These are phyloP conservation scores for Acropternis orthonyx DNA, from an alignment of 2,797 vertebrate genomes.

Conservation along the genomic window DNA sequence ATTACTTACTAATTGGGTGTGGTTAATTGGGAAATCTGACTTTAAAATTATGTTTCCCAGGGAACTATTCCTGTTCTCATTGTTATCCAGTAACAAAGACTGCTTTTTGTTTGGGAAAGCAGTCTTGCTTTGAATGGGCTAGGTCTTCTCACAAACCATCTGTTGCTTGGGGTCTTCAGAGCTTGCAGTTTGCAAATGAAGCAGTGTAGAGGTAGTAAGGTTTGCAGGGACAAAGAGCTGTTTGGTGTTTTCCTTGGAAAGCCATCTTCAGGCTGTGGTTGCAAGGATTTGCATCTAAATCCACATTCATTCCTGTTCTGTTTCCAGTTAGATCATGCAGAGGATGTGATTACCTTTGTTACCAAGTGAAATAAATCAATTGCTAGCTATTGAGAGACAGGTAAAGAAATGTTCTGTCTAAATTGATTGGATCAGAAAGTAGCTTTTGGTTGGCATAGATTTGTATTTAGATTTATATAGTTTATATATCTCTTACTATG, in stretches of 20 bases:
- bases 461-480: background rate
- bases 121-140: background rate
- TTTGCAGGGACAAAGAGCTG: background rate
- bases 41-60: constrained; percentile 50
- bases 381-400: background rate
- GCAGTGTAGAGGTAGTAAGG: background rate
- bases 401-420: background rate
- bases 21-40: constrained; percentile 64
- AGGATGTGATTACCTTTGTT: background rate
- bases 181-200: background rate
- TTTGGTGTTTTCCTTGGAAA: constrained; percentile 36
- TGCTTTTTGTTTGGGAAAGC: constrained; percentile 12
- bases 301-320: background rate
- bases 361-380: background rate
- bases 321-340: constrained; percentile 17
- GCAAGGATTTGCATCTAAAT: constrained; percentile 10
- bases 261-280: background rate
- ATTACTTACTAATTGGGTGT: constrained; percentile 56
- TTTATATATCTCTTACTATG: background rate
- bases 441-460: background rate
- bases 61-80: constrained; percentile 12
- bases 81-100: background rate
- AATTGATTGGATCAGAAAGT: background rate
- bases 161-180: background rate
- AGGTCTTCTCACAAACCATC: background rate